Evolutionary conservation across 2,113 vertebrate species (phyloP).

Genomic region (Erinaceus europaeus): DNA sequence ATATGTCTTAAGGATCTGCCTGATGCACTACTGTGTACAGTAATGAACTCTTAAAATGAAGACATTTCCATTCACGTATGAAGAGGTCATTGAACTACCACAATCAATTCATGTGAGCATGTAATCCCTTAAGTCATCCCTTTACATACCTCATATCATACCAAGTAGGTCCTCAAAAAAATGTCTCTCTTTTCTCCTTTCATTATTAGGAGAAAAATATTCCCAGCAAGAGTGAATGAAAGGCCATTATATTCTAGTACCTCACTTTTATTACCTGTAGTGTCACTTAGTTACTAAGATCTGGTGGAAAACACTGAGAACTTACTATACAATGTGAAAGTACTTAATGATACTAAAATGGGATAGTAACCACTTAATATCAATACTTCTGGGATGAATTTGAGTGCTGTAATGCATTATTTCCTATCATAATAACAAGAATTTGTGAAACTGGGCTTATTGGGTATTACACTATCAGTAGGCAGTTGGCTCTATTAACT

Average conservation of each 20-base stretch:
- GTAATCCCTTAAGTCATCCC: neutral
- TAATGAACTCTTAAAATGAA: neutral
- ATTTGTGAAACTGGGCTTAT: neutral
- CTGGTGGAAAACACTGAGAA: neutral
- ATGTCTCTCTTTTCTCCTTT: too few species aligned
- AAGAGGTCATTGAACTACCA: neutral
- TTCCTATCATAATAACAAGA: neutral
- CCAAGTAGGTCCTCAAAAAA: neutral
- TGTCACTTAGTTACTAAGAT: neutral
- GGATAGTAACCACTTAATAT: neutral
- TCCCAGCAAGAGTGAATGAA: too few species aligned
- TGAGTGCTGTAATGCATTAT: neutral
- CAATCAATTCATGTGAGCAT: neutral
- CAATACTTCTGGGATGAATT: neutral
- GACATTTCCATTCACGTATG: neutral
- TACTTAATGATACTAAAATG: neutral
- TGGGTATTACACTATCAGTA: neutral
- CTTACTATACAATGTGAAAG: neutral
- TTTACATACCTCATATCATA: fast-evolving
- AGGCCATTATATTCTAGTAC: too few species aligned
- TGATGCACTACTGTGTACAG: neutral
- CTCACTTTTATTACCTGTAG: too few species aligned
- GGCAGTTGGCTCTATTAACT: neutral
- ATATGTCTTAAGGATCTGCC: neutral
- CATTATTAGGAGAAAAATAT: too few species aligned